Percentiles rank a stretch among this genome's conserved stretches.
These are phyloP conservation scores for Cistogaster globosa DNA, from an alignment of 2,888 invertebrate species.

Conservation along the genomic window DNA sequence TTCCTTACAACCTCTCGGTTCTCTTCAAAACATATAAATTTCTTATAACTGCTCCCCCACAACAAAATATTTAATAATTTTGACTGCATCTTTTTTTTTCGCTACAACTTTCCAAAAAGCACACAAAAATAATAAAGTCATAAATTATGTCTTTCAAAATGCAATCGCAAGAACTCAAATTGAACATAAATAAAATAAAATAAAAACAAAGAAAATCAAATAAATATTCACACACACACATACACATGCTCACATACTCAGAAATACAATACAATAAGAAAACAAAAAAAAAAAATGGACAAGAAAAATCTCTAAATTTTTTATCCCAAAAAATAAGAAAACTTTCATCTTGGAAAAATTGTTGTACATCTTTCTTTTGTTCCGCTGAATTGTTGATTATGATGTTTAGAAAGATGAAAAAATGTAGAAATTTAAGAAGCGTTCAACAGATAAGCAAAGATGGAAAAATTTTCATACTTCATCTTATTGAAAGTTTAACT, in stretches of 20 bases:
- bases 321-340: constrained; percentile 63
- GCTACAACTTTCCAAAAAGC: background rate
- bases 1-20: no score
- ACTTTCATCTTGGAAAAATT: constrained; percentile 13
- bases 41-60: background rate
- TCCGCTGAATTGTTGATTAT: constrained; percentile 19
- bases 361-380: constrained; percentile 47
- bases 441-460: constrained; percentile 44
- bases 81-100: background rate
- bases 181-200: constrained; percentile 49
- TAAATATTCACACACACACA: constrained; percentile 76
- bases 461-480: background rate
- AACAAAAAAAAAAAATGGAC: constrained; percentile 31
- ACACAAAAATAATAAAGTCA: constrained; percentile 43
- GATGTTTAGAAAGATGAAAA: constrained; percentile 28
- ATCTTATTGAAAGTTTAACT: constrained; percentile 18
- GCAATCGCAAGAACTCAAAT: constrained; percentile 59
- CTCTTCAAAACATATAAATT: no score
- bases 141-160: constrained; percentile 62
- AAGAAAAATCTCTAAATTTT: constrained; percentile 50
- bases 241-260: constrained; percentile 64
- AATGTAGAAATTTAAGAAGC: constrained; percentile 5
- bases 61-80: background rate
- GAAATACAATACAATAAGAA: constrained; percentile 65
- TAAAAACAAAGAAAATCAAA: constrained; percentile 24